phyloP scores from a whole-genome alignment of 2,888 invertebrate species.

The Dendrolimus pini region DNA sequence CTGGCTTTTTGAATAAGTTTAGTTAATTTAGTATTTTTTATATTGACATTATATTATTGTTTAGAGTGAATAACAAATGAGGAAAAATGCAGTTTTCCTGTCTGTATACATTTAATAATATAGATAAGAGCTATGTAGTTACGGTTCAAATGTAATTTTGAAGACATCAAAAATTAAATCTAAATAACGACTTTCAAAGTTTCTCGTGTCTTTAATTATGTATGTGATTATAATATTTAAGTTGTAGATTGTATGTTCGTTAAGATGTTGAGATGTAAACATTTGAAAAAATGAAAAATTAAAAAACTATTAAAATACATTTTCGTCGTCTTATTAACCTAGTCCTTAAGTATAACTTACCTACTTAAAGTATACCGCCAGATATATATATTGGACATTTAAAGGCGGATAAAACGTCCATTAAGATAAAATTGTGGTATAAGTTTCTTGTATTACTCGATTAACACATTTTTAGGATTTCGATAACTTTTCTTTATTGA shows the following conservation, averaged over 20 bases:
- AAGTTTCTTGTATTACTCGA: background rate
- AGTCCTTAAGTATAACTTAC: too few relatives aligned
- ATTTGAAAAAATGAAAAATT: conserved; percentile 49
- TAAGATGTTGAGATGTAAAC: conserved; percentile 58
- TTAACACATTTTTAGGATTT: background rate
- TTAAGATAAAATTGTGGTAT: too few relatives aligned
- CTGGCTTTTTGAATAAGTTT: conserved; percentile 62
- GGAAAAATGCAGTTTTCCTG: background rate
- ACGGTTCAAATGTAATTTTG: background rate
- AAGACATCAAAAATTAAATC: conserved; percentile 19
- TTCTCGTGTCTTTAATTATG: conserved; percentile 42
- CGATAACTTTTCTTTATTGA: too few relatives aligned
- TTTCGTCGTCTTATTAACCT: conserved; percentile 12
- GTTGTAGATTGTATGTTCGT: conserved; percentile 52
- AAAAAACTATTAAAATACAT: conserved; percentile 49
- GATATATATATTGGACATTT: too few relatives aligned
- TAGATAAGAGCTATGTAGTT: conserved; percentile 35
- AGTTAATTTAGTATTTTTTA: conserved; percentile 39
- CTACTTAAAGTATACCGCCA: too few relatives aligned
- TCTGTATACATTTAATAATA: conserved; percentile 15
- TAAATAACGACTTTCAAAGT: conserved; percentile 21
- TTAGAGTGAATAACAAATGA: background rate
- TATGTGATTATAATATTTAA: conserved; percentile 61
- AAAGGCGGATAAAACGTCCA: too few relatives aligned
- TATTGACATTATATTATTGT: conserved; percentile 1